Percentiles rank a stretch among this genome's conserved stretches.
phyloP scores from a whole-genome alignment of 2,113 vertebrate species.

The Otolemur garnettii region DNA sequence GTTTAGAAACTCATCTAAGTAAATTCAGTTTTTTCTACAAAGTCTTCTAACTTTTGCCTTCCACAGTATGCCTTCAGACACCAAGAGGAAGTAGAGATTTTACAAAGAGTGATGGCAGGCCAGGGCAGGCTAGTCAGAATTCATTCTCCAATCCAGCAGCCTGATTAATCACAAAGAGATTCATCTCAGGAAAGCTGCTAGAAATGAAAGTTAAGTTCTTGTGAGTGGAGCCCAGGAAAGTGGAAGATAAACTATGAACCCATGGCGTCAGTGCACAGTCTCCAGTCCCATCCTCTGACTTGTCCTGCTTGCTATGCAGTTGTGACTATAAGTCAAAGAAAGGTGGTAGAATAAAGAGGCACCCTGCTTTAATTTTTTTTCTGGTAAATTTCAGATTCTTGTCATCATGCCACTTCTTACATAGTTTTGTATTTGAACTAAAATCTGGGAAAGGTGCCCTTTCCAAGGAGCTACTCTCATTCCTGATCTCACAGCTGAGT shows the following conservation, averaged over 20 bases:
- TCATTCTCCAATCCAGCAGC: neutral
- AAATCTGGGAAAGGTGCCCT: neutral
- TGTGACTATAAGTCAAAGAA: neutral
- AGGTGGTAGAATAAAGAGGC: no score
- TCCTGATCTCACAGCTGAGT: neutral
- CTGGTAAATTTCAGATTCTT: neutral
- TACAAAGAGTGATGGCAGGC: neutral
- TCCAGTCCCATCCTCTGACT: no score
- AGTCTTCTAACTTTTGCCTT: no score
- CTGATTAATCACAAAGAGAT: no score
- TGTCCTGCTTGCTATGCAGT: no score
- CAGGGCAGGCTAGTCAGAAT: neutral
- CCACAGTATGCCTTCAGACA: no score
- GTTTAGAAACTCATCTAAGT: neutral
- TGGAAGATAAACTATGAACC: neutral
- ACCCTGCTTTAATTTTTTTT: no score
- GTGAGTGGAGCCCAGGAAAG: neutral
- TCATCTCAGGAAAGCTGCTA: neutral
- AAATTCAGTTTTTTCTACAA: no score
- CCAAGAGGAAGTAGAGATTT: neutral
- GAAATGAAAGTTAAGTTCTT: neutral
- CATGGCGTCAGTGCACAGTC: accelerated
- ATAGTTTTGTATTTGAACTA: neutral
- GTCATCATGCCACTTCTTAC: neutral
- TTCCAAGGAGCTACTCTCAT: neutral